Evolutionary conservation across 2,888 invertebrate species (phyloP).

Genomic region (Hyposoter didymator): DNA sequence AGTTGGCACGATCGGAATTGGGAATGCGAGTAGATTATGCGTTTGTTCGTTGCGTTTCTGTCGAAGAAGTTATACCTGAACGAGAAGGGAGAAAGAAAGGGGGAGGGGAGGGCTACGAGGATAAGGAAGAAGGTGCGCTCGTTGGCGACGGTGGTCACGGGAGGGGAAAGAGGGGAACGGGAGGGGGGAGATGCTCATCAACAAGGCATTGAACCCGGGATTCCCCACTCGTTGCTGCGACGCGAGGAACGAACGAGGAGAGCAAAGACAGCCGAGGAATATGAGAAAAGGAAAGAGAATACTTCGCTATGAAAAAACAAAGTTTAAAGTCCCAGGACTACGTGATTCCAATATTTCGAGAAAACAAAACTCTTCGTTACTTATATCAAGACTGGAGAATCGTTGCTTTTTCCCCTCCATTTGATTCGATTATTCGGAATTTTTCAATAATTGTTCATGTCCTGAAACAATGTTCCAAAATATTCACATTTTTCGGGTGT

Average conservation of each 20-base stretch:
- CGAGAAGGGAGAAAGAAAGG: conserved; percentile 17
- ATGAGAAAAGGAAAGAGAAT: conserved; percentile 67
- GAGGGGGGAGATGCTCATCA: conserved; percentile 72
- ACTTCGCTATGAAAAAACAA: conserved; percentile 30
- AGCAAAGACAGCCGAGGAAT: conserved; percentile 75
- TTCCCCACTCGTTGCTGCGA: conserved; percentile 70
- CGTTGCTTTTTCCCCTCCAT: neutral
- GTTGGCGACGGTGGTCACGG: conserved; percentile 57
- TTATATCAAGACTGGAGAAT: neutral
- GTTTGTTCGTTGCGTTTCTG: conserved; percentile 53
- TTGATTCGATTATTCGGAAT: neutral
- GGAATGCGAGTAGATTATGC: conserved; percentile 53
- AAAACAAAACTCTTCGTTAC: neutral
- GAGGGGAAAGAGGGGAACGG: conserved; percentile 15
- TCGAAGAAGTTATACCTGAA: conserved; percentile 48
- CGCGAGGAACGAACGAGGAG: conserved; percentile 36
- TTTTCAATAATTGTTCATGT: neutral
- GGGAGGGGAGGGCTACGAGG: conserved; percentile 48
- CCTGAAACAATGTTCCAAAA: neutral
- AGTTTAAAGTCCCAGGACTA: conserved; percentile 23
- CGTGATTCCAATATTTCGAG: conserved; percentile 31
- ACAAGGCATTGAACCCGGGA: conserved; percentile 78
- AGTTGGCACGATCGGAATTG: conserved; percentile 51
- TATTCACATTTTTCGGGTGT: neutral
- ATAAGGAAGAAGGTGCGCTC: conserved; percentile 66